phyloP scores from a whole-genome alignment of 1,140 invertebrate species.

The Drosophila leontia region DNA sequence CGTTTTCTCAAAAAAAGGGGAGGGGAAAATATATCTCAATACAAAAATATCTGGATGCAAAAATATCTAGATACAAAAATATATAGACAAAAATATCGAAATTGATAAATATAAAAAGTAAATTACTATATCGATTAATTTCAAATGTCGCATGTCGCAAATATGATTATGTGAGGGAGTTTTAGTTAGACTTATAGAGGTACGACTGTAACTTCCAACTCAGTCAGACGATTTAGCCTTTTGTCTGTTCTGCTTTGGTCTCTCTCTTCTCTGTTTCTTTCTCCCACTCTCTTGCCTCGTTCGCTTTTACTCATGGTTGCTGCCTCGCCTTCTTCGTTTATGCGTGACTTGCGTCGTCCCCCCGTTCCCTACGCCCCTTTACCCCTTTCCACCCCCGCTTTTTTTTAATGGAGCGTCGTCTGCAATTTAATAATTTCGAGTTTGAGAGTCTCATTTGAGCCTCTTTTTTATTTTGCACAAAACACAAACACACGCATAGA shows the following conservation, averaged over 20 bases:
- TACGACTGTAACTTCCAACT: conserved; percentile 25
- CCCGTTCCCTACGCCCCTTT: conserved; percentile 17
- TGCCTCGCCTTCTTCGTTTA: conserved; percentile 42
- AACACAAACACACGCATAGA: conserved; percentile 4
- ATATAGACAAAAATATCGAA: no score
- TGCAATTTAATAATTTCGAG: conserved; percentile 79
- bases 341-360: conserved; percentile 55
- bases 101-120: no score
- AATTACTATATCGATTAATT: no score
- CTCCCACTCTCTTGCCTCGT: conserved; percentile 15
- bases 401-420: conserved; percentile 40
- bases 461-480: conserved; percentile 35
- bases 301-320: conserved; percentile 13
- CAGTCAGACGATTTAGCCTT: conserved; percentile 68
- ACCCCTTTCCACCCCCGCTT: conserved; percentile 2
- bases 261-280: conserved; percentile 4
- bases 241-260: conserved; percentile 51
- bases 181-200: neutral
- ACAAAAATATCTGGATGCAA: neutral
- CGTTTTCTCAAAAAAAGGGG: no score
- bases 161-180: neutral
- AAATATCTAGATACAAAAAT: neutral
- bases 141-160: no score
- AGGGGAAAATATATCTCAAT: no score
- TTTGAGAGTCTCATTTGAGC: conserved; percentile 22